phyloP scores from a whole-genome alignment of 2,113 vertebrate species.

The Pelmatolapia mariae region DNA sequence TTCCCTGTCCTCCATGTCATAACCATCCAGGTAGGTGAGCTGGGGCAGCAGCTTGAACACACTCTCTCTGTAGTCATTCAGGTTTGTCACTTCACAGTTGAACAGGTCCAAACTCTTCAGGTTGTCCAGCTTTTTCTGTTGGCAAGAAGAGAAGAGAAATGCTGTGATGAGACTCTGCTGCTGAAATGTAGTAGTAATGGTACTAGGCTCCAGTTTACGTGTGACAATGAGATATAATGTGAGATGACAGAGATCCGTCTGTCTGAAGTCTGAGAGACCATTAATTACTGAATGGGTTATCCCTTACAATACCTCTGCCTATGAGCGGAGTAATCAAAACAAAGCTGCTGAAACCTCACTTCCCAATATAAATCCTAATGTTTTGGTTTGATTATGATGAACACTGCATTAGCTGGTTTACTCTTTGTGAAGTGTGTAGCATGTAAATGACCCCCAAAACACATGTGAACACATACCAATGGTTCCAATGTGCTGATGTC shows the following conservation, averaged over 20 bases:
- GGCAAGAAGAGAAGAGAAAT: not conserved
- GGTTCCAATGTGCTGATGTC: conserved; percentile 91
- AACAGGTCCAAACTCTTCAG: conserved; percentile 91
- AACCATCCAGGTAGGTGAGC: conserved; percentile 89
- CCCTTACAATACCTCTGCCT: not conserved
- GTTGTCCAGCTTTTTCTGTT: conserved; percentile 87
- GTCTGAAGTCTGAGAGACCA: not conserved
- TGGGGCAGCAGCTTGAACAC: conserved; percentile 88
- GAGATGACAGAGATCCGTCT: not conserved
- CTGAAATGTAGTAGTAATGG: not conserved
- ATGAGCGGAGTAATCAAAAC: not conserved
- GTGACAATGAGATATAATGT: not conserved
- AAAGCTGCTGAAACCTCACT: not conserved
- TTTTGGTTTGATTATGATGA: not conserved
- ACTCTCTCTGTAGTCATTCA: conserved; percentile 88
- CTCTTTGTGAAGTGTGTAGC: not conserved
- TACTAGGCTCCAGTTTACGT: not conserved
- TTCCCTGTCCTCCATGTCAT: conserved; percentile 82
- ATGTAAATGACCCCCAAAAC: too few species aligned
- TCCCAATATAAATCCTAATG: not conserved
- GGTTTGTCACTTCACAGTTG: conserved; percentile 91
- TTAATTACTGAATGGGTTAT: not conserved
- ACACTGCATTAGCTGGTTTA: not conserved
- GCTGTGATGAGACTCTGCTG: not conserved
- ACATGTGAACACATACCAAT: conserved; percentile 73